phyloP scores from a whole-genome alignment of 2,113 vertebrate genomes.

The Motacilla tschutschensis region DNA sequence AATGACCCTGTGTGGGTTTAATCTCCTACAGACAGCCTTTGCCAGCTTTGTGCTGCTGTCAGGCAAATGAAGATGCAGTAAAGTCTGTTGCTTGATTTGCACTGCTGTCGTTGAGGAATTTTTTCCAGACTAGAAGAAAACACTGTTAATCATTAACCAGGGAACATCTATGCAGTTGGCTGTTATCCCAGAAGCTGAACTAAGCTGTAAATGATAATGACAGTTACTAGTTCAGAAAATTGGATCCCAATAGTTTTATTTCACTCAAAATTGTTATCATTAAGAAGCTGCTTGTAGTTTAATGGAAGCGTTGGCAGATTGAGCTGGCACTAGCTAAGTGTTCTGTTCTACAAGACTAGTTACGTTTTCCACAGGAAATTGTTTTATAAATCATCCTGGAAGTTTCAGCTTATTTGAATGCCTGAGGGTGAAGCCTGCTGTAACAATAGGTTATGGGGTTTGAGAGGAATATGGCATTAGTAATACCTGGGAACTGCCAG shows the following conservation, averaged over 20 bases:
- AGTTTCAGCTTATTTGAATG: slow-evolving; percentile 28
- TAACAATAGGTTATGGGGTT: background rate
- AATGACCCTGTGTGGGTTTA: background rate
- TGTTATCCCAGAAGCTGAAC: background rate
- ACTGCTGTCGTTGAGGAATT: background rate
- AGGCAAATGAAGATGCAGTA: slow-evolving; percentile 8
- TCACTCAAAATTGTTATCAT: slow-evolving; percentile 10
- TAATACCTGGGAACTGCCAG: background rate
- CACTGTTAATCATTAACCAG: background rate
- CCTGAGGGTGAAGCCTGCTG: background rate
- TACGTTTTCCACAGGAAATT: slow-evolving; percentile 56
- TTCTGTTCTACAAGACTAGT: slow-evolving; percentile 66
- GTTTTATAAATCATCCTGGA: slow-evolving; percentile 66
- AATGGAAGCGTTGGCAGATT: slow-evolving; percentile 33
- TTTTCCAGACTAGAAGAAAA: background rate
- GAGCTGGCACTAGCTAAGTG: slow-evolving; percentile 27
- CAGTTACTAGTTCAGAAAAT: slow-evolving; percentile 29
- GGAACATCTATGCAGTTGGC: background rate
- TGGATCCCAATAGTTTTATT: slow-evolving; percentile 30
- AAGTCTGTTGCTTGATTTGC: background rate
- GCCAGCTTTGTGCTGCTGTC: slow-evolving; percentile 8
- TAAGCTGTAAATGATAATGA: slow-evolving; percentile 15
- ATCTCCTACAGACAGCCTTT: background rate
- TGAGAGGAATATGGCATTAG: background rate
- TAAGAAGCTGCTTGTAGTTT: slow-evolving; percentile 24